These are phyloP conservation scores for Trichacis sp. DNA, from an alignment of 2,888 invertebrate species.

Conservation along the genomic window DNA sequence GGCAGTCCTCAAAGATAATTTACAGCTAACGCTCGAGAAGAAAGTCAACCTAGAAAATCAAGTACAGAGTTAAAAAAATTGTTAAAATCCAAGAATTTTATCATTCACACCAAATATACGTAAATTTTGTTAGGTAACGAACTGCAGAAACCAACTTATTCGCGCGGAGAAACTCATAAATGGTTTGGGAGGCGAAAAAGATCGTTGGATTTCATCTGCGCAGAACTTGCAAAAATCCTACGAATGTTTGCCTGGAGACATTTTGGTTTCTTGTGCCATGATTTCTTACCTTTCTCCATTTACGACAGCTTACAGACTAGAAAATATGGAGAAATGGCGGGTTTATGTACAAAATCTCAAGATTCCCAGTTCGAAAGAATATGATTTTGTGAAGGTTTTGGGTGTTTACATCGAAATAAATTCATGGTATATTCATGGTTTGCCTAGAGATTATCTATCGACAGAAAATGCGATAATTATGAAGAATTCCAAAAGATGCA, in stretches of 20 bases:
- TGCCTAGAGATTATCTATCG: constrained; percentile 86
- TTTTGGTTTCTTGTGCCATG: constrained; percentile 87
- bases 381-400: constrained; percentile 79
- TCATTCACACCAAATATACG: no score
- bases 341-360: constrained; percentile 75
- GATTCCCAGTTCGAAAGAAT: constrained; percentile 84
- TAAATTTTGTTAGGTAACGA: constrained; percentile 40
- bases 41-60: constrained; percentile 79
- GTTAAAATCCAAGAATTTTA: no score
- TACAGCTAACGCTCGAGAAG: constrained; percentile 76
- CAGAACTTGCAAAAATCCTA: constrained; percentile 80
- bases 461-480: constrained; percentile 88
- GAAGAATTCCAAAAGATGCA: constrained; percentile 82
- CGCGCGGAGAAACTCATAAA: constrained; percentile 90
- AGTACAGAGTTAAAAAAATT: no score
- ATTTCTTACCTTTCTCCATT: constrained; percentile 92
- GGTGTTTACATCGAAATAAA: constrained; percentile 90
- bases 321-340: constrained; percentile 80
- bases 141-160: constrained; percentile 84
- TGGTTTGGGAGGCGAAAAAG: constrained; percentile 89
- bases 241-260: constrained; percentile 89
- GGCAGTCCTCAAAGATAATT: constrained; percentile 77
- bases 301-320: constrained; percentile 76
- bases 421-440: constrained; percentile 85
- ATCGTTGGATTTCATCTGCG: constrained; percentile 85